A percentile compares a stretch with the other conserved stretches of the same genome.
phyloP scores from a whole-genome alignment of 2,113 vertebrate species.

The Dicerorhinus sumatrensis region DNA sequence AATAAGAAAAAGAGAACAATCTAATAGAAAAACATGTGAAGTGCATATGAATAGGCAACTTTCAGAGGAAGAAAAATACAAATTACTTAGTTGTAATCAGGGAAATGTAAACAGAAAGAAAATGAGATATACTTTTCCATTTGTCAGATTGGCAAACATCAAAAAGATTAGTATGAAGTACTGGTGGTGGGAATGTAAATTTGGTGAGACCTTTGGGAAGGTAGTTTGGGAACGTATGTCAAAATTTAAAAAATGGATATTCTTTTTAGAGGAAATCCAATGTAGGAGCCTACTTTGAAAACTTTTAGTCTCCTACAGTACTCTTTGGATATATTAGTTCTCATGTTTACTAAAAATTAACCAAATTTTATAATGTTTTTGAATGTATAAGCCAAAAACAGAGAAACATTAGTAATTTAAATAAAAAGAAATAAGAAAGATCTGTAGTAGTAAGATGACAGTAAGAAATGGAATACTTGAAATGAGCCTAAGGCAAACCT shows the following conservation, averaged over 20 bases:
- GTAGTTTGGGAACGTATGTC: neutral
- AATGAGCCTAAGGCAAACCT: neutral
- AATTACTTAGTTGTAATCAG: neutral
- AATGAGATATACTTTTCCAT: neutral
- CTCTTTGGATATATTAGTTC: neutral
- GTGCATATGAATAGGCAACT: neutral
- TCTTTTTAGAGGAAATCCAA: neutral
- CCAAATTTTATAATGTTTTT: neutral
- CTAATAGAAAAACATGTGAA: neutral
- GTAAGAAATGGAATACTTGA: neutral
- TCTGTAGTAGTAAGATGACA: neutral
- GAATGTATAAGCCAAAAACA: neutral
- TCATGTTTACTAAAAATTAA: slow-evolving; percentile 18
- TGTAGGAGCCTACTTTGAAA: neutral
- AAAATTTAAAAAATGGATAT: neutral
- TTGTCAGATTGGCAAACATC: neutral
- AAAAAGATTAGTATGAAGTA: neutral
- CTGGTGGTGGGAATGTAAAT: neutral
- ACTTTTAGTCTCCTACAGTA: neutral
- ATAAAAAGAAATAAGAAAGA: neutral
- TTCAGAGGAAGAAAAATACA: neutral
- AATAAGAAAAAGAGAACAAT: slow-evolving; percentile 37
- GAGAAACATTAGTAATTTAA: slow-evolving; percentile 30
- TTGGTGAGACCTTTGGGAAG: neutral
- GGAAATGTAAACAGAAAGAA: slow-evolving; percentile 43